phyloP scores from a whole-genome alignment of 2,797 vertebrate species.

The Sylvilagus floridanus region DNA sequence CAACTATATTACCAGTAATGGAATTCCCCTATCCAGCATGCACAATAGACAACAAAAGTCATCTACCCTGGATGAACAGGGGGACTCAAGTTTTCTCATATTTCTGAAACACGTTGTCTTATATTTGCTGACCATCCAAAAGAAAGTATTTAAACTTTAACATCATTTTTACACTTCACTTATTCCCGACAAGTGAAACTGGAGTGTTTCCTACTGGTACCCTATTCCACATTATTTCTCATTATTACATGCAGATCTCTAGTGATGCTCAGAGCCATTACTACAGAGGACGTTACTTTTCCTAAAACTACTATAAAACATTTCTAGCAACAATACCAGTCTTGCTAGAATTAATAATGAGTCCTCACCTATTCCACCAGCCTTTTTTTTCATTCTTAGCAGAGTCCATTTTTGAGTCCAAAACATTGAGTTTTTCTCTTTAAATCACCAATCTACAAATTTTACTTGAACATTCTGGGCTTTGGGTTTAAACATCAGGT shows the following conservation, averaged over 20 bases:
- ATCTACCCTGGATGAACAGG: too few relatives aligned
- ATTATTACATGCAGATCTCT: not conserved
- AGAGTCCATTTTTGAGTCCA: not conserved
- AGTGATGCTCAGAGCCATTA: not conserved
- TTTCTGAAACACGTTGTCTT: not conserved
- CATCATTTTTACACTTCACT: slow-evolving; percentile 15
- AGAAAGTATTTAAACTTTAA: slow-evolving; percentile 20
- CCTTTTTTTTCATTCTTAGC: not conserved
- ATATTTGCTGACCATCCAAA: not conserved
- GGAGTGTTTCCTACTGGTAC: not conserved
- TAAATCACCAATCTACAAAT: slow-evolving; percentile 8
- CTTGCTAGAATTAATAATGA: not conserved
- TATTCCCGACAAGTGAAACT: not conserved
- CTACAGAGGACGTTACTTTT: not conserved
- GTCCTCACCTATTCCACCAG: not conserved
- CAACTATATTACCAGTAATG: too few relatives aligned
- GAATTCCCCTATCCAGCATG: accelerated
- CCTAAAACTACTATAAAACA: slow-evolving; percentile 1
- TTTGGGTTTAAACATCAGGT: slow-evolving; percentile 34
- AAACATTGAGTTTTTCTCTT: not conserved
- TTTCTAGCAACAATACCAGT: not conserved
- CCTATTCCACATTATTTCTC: not conserved
- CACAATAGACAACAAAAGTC: not conserved
- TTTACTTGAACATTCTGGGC: slow-evolving; percentile 25
- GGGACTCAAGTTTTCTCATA: not conserved